Percentiles rank a stretch among this genome's conserved stretches.
phyloP scores from a whole-genome alignment of 2,113 vertebrate species.

The Marmota monax region DNA sequence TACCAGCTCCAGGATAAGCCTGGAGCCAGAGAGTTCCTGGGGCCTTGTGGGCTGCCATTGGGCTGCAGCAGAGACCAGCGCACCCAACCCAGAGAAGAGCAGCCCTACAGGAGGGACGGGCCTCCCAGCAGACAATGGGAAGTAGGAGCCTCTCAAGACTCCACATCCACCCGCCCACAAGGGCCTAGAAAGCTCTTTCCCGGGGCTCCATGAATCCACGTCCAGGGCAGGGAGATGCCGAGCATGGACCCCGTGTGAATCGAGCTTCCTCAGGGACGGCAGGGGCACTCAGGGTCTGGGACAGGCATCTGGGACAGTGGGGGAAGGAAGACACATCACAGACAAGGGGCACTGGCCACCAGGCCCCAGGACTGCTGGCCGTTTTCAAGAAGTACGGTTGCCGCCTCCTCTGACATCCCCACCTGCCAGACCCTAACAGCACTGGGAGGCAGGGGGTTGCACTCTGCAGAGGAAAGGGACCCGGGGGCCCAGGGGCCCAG shows the following conservation, averaged over 20 bases:
- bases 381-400: rapidly evolving
- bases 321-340: too few species aligned
- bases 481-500: rapidly evolving
- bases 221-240: rapidly evolving
- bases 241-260: rapidly evolving
- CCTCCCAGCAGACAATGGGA: too few species aligned
- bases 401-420: neutral
- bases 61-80: too few species aligned
- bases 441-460: rapidly evolving
- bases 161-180: too few species aligned
- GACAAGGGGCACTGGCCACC: neutral
- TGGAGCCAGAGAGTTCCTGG: neutral
- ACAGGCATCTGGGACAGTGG: rapidly evolving
- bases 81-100: too few species aligned
- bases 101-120: too few species aligned
- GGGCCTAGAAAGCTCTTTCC: too few species aligned
- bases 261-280: rapidly evolving
- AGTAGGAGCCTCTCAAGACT: too few species aligned
- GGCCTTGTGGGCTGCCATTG: too few species aligned
- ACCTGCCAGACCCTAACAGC: rapidly evolving
- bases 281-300: rapidly evolving
- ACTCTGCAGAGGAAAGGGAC: neutral
- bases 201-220: neutral
- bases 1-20: neutral
- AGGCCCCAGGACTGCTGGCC: neutral